Base-by-base conservation (phyloP, 2,797 vertebrate species). In the Megalops cyprinoides region DNA sequence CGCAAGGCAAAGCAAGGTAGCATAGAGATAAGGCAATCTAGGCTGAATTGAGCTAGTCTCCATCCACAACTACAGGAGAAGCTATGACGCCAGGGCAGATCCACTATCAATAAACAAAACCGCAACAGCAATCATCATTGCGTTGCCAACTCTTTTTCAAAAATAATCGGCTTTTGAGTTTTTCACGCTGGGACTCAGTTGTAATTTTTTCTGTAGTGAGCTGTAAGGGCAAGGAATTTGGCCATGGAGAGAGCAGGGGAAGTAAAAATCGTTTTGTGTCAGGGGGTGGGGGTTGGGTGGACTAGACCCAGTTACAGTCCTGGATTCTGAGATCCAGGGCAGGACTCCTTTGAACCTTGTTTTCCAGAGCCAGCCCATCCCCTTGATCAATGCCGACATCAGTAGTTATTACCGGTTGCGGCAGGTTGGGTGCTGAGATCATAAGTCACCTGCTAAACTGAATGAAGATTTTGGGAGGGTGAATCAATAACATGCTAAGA, bases 301-400 rank as follows among this genome's bases (percentile, higher is more conserved):
- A n/a, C n/a, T n/a, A n/a, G n/a, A n/a, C n/a, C n/a, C n/a, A n/a
- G n/a, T n/a, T n/a, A n/a, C n/a, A n/a, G n/a, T n/a, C n/a, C n/a
- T n/a, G n/a, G n/a, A n/a, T n/a, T n/a, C n/a, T n/a, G n/a, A n/a
- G n/a, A n/a, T n/a, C n/a, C n/a, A n/a, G n/a, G n/a, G n/a, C n/a
- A n/a, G n/a, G n/a, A n/a, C n/a, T 88, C 44, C 42, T 77, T 79
- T 84, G 84, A 28, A 85, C 73, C 80, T 79, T 14, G 53, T 85
- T 91, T n/a, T 91, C 90, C 92, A 92, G 91, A 92, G 91, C 86
- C 90, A n/a, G n/a, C n/a, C n/a, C n/a, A n/a, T n/a, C n/a, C n/a
- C n/a, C n/a, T n/a, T n/a, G n/a, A n/a, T n/a, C n/a, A n/a, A n/a
- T n/a, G n/a, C 85, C 88, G 75, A 73, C 46, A 34, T 56, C 60